Evolutionary conservation across 2,888 invertebrate species (phyloP).

Genomic region (Steromphala cineraria): DNA sequence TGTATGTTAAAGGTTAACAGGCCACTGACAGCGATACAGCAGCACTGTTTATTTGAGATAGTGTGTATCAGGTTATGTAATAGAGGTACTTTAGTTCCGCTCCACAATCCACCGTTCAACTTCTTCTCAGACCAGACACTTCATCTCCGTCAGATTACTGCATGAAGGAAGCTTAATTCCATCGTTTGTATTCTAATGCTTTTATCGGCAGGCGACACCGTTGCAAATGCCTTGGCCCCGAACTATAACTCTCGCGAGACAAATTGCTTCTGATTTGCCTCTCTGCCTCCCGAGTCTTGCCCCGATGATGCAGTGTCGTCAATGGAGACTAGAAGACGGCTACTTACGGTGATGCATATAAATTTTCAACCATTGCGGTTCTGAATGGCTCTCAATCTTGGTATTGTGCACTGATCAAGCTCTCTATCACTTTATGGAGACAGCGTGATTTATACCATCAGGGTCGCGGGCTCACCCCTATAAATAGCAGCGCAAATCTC

Average conservation of each 20-base stretch:
- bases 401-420: slow-evolving; percentile 1
- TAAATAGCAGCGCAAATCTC: background rate
- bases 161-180: background rate
- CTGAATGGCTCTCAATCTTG: slow-evolving; percentile 6
- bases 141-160: background rate
- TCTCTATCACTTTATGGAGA: background rate
- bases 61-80: no score
- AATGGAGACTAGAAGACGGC: background rate
- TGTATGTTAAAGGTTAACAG: no score
- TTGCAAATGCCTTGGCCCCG: background rate
- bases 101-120: no score
- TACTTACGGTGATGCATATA: slow-evolving; percentile 12
- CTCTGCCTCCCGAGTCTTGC: background rate
- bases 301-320: background rate
- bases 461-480: background rate
- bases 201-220: background rate
- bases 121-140: background rate
- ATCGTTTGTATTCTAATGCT: background rate
- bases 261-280: background rate
- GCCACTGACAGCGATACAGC: no score
- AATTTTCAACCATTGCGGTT: background rate
- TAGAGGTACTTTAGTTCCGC: no score
- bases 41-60: no score
- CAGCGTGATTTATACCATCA: slow-evolving; percentile 1
- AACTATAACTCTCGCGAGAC: background rate